Evolutionary conservation across 2,113 vertebrate genomes (phyloP), one percentile per base, ranked within the genome.

Genomic region (Callopanchax toddi): DNA sequence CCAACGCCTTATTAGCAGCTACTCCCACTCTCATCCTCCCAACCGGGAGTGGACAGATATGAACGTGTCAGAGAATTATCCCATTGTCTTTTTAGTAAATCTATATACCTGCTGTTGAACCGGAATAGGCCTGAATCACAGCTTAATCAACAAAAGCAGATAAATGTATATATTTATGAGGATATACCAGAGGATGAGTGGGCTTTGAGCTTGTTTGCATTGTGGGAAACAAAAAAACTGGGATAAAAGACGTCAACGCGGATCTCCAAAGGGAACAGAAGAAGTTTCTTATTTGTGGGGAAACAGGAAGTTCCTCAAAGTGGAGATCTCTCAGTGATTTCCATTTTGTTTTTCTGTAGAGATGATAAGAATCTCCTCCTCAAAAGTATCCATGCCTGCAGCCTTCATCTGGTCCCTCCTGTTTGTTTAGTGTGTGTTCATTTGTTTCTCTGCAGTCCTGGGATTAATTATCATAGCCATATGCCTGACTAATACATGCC

Each of bases 401-500:
- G 91, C 81, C 66, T 81, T 89, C 79, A 84, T 86, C 84, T 81
- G 79, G 79, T 72, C 72, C 54, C 79, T 74, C 76, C 77, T 74
- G 84, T 90, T 89, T 89, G 85, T 86, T 85, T 82, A 81, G 78
- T 22, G 46, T 78, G 70, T 85, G 74, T 87, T 89, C 91, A 85
- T 89, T 90, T 88, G 83, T 89, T 91, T 90, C 83, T 86, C 71
- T 83, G 67, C 78, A 76, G 86, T 86, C 65, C 89, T 90, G 88
- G 87, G 82, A 90, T 79, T 92, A 86, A 90, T 93, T 87, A 90
- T 90, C 86, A 84, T 76, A 90, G 87, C 87, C 91, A 91, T 88
- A 90, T 91, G 91, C 82, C 81, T 68, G 64, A 74, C 82, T 89
- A 86, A 88, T 84, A 83, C 74, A 67, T 76, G 78, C 74, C 60